Conservation (phyloP, 1,140 invertebrate genomes). For the Wasmannia auropunctata region DNA sequence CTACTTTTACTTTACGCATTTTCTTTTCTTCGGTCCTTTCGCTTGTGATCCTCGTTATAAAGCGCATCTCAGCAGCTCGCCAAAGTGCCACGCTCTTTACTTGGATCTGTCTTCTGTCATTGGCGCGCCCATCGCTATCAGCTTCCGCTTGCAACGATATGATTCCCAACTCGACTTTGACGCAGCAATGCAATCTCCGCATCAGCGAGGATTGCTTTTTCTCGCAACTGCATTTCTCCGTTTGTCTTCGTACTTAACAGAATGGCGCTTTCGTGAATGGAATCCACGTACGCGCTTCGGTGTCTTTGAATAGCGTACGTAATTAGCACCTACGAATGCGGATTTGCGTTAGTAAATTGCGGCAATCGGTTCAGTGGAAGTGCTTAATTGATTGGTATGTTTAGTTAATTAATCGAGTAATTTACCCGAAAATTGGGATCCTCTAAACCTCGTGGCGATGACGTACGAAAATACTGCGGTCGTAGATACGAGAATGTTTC, state of each 20-base stretch:
- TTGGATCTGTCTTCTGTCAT: not conserved
- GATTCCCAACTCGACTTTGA: conserved; percentile 26
- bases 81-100: conserved; percentile 8
- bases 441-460: not conserved
- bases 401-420: conserved; percentile 30
- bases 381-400: conserved; percentile 25
- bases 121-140: not conserved
- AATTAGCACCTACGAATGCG: conserved; percentile 25
- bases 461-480: not conserved
- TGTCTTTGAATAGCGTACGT: conserved; percentile 11
- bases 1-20: not conserved
- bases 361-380: conserved; percentile 5
- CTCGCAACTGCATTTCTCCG: not conserved
- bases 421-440: not conserved
- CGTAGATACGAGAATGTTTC: conserved; percentile 6
- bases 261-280: not conserved
- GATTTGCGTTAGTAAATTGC: conserved; percentile 3
- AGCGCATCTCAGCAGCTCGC: not conserved
- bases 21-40: not conserved
- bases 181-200: conserved; percentile 4
- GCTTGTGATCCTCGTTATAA: not conserved
- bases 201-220: conserved; percentile 11
- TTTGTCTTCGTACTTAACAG: conserved; percentile 29
- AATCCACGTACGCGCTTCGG: not conserved
- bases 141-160: conserved; percentile 16